These are phyloP conservation scores for Magallana nippona DNA, from an alignment of 2,888 invertebrate genomes.

Conservation along the genomic window DNA sequence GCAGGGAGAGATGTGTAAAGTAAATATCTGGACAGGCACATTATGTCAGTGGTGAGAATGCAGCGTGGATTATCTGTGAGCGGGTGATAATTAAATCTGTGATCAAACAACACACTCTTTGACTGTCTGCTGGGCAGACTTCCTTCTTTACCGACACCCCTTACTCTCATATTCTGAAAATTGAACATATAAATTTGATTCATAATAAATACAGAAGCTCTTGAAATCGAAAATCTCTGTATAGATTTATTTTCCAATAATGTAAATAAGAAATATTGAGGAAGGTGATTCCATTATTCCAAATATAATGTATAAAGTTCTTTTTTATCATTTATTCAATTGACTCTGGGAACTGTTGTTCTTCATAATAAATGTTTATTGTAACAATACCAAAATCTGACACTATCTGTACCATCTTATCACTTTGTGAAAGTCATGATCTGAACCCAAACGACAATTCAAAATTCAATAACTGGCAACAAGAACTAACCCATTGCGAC, in stretches of 20 bases:
- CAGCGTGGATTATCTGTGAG: neutral
- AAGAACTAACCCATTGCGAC: conserved; percentile 19
- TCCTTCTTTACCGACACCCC: neutral
- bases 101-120: conserved; percentile 8
- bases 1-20: conserved; percentile 3
- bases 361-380: conserved; percentile 7
- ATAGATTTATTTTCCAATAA: neutral
- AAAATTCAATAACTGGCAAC: conserved; percentile 22
- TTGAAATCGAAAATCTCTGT: neutral
- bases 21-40: conserved; percentile 24
- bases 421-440: neutral
- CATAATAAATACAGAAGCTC: neutral
- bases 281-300: too few relatives aligned
- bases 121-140: neutral
- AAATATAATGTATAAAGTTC: neutral
- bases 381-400: conserved; percentile 16
- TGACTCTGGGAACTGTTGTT: neutral
- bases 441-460: conserved; percentile 15
- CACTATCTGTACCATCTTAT: neutral
- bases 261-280: neutral
- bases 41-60: conserved; percentile 5
- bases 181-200: neutral
- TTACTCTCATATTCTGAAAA: conserved; percentile 14
- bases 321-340: neutral
- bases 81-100: neutral